Evolutionary conservation across 2,888 invertebrate species (phyloP), one percentile per base, ranked within the genome.

Genomic region (Zaprionus obscuricornis): DNA sequence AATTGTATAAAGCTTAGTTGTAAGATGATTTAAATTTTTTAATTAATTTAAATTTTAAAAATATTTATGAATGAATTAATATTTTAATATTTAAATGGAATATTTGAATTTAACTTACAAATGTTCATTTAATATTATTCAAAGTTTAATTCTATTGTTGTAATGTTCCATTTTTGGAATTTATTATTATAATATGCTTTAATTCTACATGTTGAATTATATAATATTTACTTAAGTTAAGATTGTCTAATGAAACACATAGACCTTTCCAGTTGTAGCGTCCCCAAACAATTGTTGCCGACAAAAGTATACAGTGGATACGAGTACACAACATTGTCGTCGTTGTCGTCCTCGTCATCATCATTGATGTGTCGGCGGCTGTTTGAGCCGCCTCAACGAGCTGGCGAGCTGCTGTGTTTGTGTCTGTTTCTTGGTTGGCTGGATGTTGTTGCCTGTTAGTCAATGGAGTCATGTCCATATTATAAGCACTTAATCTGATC

Each of bases 391-490:
- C 51, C 58, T 10, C 34, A 49, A 59, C 39, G 40, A 14, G 42
- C 46, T 34, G 59, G 14, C 33, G 42, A 49, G 49, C 57, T 57
- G 54, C 51, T 26, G n/a, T n/a, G 47, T 46, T 52, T 39, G 26
- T 18, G 46, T 36, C 51, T 60, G 45, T 47, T 49, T 71, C 47
- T 46, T 58, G 43, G 68, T 24, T 27, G 42, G 22, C 29, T 22
- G 43, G 52, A 3, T 18, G 34, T 42, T 24, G 56, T 26, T 65
- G 71, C 59, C 65, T 65, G 82, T 65, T 74, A 68, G 73, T 78
- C 77, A 84, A 85, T 78, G 85, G 78, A 85, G 82, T 84, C 82
- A 85, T 78, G 78, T 84, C 85, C 78, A 78, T 84, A 82, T 78
- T 78, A 85, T 84, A 84, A 85, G 78, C 78, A 77, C 82, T 78